These are phyloP conservation scores for Cyrtorhinus lividipennis DNA, from an alignment of 1,140 invertebrate species.

Conservation along the genomic window DNA sequence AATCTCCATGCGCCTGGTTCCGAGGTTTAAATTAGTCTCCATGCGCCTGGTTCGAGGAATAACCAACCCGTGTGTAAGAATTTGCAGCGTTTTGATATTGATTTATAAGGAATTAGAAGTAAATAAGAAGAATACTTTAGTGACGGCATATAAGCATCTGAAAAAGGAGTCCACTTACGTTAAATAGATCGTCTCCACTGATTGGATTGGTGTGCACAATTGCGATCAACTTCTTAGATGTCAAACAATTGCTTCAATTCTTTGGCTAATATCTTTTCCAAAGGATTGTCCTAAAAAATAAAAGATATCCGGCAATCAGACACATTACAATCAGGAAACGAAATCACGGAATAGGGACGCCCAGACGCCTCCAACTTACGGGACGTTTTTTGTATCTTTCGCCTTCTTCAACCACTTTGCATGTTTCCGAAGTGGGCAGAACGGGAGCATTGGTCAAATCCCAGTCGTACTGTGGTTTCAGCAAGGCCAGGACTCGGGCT, in stretches of 20 bases:
- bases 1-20: too few species aligned
- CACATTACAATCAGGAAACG: constrained; percentile 8
- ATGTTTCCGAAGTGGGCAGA: constrained; percentile 9
- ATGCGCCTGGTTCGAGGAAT: too few species aligned
- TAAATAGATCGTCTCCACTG: constrained; percentile 38
- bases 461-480: constrained; percentile 39
- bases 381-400: not conserved
- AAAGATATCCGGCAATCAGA: not conserved
- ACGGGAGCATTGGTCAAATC: not conserved
- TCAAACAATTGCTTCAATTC: constrained; percentile 52
- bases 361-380: too few species aligned
- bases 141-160: too few species aligned
- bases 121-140: too few species aligned
- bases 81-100: too few species aligned
- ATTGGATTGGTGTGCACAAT: constrained; percentile 56
- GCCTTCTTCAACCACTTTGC: not conserved
- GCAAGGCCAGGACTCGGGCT: constrained; percentile 41
- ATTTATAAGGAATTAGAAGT: constrained; percentile 19
- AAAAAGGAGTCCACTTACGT: too few species aligned
- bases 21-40: too few species aligned
- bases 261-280: constrained; percentile 48
- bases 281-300: constrained; percentile 35
- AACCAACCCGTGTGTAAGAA: too few species aligned
- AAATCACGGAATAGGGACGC: too few species aligned
- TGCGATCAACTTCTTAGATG: constrained; percentile 48